phyloP scores from a whole-genome alignment of 2,113 vertebrate species.

The Halcyon senegalensis region DNA sequence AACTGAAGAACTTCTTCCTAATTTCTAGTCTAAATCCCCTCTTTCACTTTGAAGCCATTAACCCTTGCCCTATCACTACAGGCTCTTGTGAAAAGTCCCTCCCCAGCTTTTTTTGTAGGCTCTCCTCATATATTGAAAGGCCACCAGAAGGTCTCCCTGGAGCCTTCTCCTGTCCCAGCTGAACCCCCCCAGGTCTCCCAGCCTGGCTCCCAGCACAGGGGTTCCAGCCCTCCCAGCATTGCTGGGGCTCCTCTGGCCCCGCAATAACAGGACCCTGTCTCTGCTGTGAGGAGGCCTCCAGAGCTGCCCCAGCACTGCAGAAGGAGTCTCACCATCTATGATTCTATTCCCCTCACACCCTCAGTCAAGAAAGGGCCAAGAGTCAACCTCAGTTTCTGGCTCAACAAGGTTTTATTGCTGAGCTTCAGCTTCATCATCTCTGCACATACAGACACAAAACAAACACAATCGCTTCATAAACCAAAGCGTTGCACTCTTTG shows the following conservation, averaged over 20 bases:
- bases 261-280: background rate
- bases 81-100: no score
- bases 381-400: background rate
- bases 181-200: background rate
- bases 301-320: background rate
- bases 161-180: background rate
- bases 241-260: background rate
- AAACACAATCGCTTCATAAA: background rate
- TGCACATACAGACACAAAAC: rapidly evolving
- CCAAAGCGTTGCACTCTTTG: background rate
- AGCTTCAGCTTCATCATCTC: background rate
- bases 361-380: background rate
- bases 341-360: background rate
- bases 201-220: background rate
- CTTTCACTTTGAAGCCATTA: no score
- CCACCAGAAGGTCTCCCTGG: background rate
- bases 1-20: no score
- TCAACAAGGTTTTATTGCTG: background rate
- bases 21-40: no score
- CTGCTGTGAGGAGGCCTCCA: background rate
- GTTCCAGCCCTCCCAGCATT: background rate
- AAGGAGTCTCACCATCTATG: background rate
- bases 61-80: no score
- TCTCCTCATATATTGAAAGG: no score
- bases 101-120: no score